Base-by-base conservation (phyloP, 2,888 invertebrate species). In the Operophtera brumata region DNA sequence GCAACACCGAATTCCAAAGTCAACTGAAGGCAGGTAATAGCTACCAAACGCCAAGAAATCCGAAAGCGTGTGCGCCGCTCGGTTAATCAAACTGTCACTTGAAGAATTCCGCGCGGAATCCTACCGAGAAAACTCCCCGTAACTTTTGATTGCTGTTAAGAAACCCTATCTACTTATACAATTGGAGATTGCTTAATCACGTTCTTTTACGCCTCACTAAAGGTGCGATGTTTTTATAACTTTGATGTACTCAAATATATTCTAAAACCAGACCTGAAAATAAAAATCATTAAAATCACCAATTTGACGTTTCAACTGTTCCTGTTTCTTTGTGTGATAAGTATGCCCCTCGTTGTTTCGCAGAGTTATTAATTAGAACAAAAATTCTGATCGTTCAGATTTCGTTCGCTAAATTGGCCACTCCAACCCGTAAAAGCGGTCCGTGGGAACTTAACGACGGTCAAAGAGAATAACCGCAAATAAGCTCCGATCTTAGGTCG, bases 11-110 rank as follows among this genome's bases (percentile, higher is more conserved):
- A 76, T 75, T 70, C 72, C 75, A 59, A 70, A 75, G 79, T 78
- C 77, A 78, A 75, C 77, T 80, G 68, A 73, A 77, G 66, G 56
- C 77, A 81, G 80, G 78, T 81, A 80, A 76, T 78, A 74, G 76
- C 77, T 75, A 80, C 80, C 75, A 80, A 84, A 80, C 75, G 79
- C 82, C 78, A 80, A 81, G 82, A 83, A 84, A 82, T 85, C 78
- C 79, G 78, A 81, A 77, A 80, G 86, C 87, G 86, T 86, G 84
- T 86, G 86, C 87, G 81, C 84, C 80, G 77, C 79, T 84, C 89
- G 81, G 89, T 89, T 90, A 90, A 90, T 90, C 89, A 90, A 90
- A 90, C 88, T 90, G 90, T 90, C 90, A 89, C 87, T 86, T 82
- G 78, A 89, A 89, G 90, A 90, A 90, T 90, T 86, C 87, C 85